Conservation (phyloP, 2,888 invertebrate species). For the Drosophila pseudotalamancana region DNA sequence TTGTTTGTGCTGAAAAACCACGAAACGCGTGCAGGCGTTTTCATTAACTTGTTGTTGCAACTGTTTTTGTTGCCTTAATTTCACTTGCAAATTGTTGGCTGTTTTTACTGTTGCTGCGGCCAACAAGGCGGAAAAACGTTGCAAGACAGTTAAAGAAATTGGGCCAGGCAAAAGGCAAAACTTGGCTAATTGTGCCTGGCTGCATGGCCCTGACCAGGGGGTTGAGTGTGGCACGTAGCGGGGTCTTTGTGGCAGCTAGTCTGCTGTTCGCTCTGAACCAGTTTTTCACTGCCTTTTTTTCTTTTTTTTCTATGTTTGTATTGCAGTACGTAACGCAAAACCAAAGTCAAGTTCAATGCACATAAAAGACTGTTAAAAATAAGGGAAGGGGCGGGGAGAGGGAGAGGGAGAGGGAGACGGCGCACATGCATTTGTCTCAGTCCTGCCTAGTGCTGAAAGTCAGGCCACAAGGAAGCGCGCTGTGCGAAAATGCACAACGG, state of each 20-base stretch:
- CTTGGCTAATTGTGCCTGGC: conserved; percentile 80
- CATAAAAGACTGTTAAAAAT: conserved; percentile 48
- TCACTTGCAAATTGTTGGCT: conserved; percentile 42
- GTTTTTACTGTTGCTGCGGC: conserved; percentile 26
- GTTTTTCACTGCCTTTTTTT: conserved; percentile 34
- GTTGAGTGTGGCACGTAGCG: conserved; percentile 24
- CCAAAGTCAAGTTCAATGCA: conserved; percentile 72
- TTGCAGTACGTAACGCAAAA: conserved; percentile 30
- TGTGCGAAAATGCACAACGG: conserved; percentile 51
- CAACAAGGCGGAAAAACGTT: conserved; percentile 62
- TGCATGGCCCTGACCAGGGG: conserved; percentile 36
- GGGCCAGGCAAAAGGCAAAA: conserved; percentile 57
- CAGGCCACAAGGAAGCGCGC: conserved; percentile 37
- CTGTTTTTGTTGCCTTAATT: conserved; percentile 53
- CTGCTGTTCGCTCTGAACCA: conserved; percentile 47
- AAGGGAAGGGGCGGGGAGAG: not conserved
- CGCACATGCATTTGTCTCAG: conserved; percentile 1
- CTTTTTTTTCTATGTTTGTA: conserved; percentile 6
- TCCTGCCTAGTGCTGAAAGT: conserved; percentile 27
- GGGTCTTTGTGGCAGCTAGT: not conserved
- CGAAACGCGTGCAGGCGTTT: conserved; percentile 54
- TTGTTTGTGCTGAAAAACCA: conserved; percentile 12
- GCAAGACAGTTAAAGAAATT: conserved; percentile 54
- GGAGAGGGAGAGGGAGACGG: not conserved
- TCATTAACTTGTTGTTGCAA: conserved; percentile 75